Evolutionary conservation across 2,113 vertebrate species (phyloP).

Genomic region (Ciconia maguari): DNA sequence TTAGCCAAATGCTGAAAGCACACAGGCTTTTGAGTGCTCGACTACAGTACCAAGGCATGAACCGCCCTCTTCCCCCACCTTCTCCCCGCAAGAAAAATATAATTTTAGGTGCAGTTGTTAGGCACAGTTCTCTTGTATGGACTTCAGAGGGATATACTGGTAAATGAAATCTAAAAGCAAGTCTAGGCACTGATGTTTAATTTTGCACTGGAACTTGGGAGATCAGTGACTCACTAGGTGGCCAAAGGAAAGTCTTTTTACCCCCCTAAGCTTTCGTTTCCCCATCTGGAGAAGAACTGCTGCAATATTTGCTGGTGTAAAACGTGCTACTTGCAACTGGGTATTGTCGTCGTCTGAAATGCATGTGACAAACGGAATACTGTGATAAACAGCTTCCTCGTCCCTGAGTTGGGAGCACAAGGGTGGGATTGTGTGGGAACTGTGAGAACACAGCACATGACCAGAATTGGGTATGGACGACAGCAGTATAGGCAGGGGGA

Average conservation of each 20-base stretch:
- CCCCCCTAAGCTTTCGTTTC: background rate
- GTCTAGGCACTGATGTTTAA: background rate
- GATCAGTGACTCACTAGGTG: background rate
- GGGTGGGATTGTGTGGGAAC: conserved; percentile 47
- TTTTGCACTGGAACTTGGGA: background rate
- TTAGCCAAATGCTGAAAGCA: background rate
- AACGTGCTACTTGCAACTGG: background rate
- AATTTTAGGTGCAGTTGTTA: background rate
- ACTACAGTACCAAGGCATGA: background rate
- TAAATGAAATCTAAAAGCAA: background rate
- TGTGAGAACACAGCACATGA: conserved; percentile 57
- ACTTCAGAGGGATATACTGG: background rate
- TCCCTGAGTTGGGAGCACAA: background rate
- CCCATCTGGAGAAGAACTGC: background rate
- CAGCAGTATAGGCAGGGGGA: background rate
- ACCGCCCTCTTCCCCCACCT: fast-evolving
- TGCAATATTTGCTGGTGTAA: background rate
- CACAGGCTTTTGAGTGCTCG: background rate
- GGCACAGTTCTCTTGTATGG: background rate
- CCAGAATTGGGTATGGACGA: background rate
- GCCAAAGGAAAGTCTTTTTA: background rate
- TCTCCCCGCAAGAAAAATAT: background rate
- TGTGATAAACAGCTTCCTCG: conserved; percentile 44
- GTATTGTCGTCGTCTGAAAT: background rate
- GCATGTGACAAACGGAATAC: conserved; percentile 25